Percentiles rank a stretch among this genome's conserved stretches.
These are phyloP conservation scores for Muscicapa comitata DNA, from an alignment of 2,797 vertebrate genomes.

Conservation along the genomic window DNA sequence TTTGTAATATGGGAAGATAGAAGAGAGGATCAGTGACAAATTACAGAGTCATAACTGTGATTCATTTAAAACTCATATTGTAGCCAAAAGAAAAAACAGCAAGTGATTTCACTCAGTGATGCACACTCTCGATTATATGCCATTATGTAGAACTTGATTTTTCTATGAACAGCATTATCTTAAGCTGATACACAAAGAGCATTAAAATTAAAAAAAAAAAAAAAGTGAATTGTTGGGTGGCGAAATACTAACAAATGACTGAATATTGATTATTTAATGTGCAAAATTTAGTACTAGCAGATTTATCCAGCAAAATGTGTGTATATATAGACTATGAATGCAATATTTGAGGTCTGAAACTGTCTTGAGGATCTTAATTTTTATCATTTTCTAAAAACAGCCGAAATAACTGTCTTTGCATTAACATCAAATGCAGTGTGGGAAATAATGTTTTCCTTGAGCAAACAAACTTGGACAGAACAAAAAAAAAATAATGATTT, in stretches of 20 bases:
- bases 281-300: neutral
- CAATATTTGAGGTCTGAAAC: neutral
- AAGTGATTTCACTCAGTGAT: neutral
- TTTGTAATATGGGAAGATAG: neutral
- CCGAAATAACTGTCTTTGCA: neutral
- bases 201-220: neutral
- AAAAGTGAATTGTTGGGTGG: neutral
- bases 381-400: neutral
- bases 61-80: neutral
- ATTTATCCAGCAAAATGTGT: neutral
- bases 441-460: neutral
- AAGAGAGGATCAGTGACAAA: neutral
- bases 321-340: neutral
- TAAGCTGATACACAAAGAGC: neutral
- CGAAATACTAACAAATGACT: neutral
- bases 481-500: no score
- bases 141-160: neutral
- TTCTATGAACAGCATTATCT: neutral
- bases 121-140: fast-evolving
- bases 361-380: neutral
- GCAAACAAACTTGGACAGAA: neutral
- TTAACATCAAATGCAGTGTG: neutral
- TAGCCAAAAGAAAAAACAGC: neutral
- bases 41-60: neutral
- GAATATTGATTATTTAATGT: neutral